Evolutionary conservation across 92 coral and sea anemone genomes (phyloP), one percentile per base, ranked within the genome.

Genomic region (Epizoanthus ramosus): DNA sequence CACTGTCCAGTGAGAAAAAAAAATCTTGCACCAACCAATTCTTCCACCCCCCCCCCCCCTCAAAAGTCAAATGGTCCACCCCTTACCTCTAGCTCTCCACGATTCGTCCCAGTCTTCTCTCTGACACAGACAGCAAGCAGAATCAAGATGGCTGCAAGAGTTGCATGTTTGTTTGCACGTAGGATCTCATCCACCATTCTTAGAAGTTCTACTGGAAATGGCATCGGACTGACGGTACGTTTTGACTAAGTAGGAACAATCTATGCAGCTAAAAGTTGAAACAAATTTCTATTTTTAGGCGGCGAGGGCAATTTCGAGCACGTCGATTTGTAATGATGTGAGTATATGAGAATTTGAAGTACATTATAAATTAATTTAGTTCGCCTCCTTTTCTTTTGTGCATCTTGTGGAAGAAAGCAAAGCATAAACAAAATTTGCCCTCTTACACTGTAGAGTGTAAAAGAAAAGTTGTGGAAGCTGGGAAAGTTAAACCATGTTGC

Each of bases 401-500:
- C 9, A 23, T 31, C 54, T 61, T 50, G 24, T 45, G 45, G 58
- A 61, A 57, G 71, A 84, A 79, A 33, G 18, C 64, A 3, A 79
- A 72, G 22, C 2, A 41, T 4, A 52, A 52, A 14, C 6, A 39
- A 22, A 3, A 22, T 2, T 41, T 16, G 6, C 10, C 50, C n/a
- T n/a, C 14, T 84, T 21, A 60, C 59, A 45, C 81, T 53, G 59
- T 33, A 94, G 98, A 88, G 87, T 81, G 39, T 68, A 24, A 81
- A 86, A 83, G 91, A 90, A 47, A 91, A 87, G 84, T 63, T 95
- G 35, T 95, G 98, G 98, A 91, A 88, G 23, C 79, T 95, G 64
- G 98, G 98, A 7, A 95, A 86, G 86, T 88, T 95, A 57, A 95
- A 95, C 87, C 98, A 95, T 88, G 98, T 95, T 71, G 98, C 98